A percentile compares a stretch with the other conserved stretches of the same genome.
Evolutionary conservation across 2,888 invertebrate species (phyloP).

Genomic region (Tenthredo mesomela): DNA sequence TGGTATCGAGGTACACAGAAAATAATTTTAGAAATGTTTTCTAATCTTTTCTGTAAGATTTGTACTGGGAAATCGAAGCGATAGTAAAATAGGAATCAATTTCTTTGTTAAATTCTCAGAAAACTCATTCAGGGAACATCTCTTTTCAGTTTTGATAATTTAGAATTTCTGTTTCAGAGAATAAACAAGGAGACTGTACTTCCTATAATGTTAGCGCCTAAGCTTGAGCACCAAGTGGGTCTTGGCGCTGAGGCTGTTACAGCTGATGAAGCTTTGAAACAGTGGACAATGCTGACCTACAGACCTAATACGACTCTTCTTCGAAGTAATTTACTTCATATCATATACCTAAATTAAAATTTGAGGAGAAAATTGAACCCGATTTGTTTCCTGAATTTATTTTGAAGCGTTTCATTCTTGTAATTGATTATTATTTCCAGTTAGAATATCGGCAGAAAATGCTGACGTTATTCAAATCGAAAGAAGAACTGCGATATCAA

Average conservation of each 20-base stretch:
- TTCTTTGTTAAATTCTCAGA: neutral
- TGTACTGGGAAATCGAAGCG: neutral
- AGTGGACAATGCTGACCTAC: constrained; percentile 67
- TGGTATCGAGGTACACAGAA: constrained; percentile 62
- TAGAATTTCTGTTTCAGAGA: constrained; percentile 58
- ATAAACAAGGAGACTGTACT: constrained; percentile 52
- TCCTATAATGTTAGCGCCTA: constrained; percentile 64
- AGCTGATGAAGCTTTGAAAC: constrained; percentile 66
- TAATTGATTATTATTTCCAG: constrained; percentile 56
- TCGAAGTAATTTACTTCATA: constrained; percentile 59
- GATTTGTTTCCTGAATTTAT: neutral
- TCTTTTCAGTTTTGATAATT: neutral
- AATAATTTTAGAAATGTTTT: neutral
- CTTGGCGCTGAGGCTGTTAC: constrained; percentile 68
- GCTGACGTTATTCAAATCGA: constrained; percentile 67
- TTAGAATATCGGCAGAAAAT: constrained; percentile 61
- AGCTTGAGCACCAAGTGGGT: constrained; percentile 66
- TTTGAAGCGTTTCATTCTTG: neutral
- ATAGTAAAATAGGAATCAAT: neutral
- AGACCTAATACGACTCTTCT: constrained; percentile 64
- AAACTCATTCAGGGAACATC: neutral
- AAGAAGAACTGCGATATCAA: constrained; percentile 62
- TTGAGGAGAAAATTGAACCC: neutral
- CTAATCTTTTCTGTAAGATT: neutral
- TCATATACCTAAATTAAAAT: neutral